Evolutionary conservation across 2,888 invertebrate species (phyloP), one percentile per base, ranked within the genome.

Genomic region (Hyalella azteca): DNA sequence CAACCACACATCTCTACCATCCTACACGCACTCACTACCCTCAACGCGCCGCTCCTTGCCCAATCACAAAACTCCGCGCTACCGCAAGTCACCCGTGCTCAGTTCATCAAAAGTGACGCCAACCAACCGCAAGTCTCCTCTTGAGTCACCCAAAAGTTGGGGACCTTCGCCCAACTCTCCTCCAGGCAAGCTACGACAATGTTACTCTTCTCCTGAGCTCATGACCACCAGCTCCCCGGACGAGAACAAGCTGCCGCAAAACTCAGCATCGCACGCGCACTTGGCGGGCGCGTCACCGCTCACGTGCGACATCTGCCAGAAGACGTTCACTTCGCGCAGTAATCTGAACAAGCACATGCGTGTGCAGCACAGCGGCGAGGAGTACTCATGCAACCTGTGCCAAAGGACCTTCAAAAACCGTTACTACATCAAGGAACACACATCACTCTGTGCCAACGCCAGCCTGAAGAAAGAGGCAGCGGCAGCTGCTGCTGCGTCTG

Each of bases 321-420:
- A 84, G 75, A 81, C 81, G 2, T 84, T 84, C 50, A 84, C 84
- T 15, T 84, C 84, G 3, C 80, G 82, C 48, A 81, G 81, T 32
- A 84, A 84, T 59, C 78, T 84, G 48, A 84, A 84, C 78, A 84
- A 84, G 59, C 84, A 84, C 81, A 81, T 82, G 40, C 79, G 82
- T 22, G 84, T 84, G 29, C 84, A 84, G 60, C 84, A 84, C 77
- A 81, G 81, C 5, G 84, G 84, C 13, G 84, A 84, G 60, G 84
- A 84, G 78, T 84, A 82, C 59, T 60, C 82, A 7, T 84, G 84
- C 48, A 81, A 81, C 1, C 78, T 81, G 11, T 84, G 84, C 54
- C 78, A 78, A n/a, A 59, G 82, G 15, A 81, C 81, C 3, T 84
- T 84, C 60, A 79, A 82, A 41, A 84, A 84, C 77, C 41, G 84